These are phyloP conservation scores for Brachypodius melanocephalos DNA, from an alignment of 2,113 vertebrate genomes.

Conservation along the genomic window DNA sequence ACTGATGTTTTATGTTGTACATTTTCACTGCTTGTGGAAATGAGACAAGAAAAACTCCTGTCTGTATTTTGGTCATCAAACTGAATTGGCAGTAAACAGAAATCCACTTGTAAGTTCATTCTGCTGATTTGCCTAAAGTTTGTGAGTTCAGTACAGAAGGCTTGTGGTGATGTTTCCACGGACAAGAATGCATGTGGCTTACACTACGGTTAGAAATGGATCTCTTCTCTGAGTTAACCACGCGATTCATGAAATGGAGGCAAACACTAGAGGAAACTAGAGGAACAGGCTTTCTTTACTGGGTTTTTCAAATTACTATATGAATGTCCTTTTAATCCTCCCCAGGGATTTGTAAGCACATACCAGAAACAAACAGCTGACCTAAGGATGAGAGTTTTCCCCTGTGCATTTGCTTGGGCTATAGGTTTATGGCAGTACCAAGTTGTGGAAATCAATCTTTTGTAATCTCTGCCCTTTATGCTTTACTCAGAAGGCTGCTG, in stretches of 20 bases:
- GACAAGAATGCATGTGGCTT: not conserved
- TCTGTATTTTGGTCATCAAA: not conserved
- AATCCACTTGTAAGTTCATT: not conserved
- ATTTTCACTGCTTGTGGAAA: not conserved
- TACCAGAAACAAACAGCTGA: conserved; percentile 62
- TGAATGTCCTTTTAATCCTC: conserved; percentile 31
- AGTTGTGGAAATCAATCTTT: conserved; percentile 70
- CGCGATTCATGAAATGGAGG: not conserved
- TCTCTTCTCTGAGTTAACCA: not conserved
- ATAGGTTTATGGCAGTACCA: conserved; percentile 59
- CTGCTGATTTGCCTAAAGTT: not conserved
- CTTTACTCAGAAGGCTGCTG: conserved; percentile 54
- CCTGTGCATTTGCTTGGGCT: conserved; percentile 40
- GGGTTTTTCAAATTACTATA: not conserved
- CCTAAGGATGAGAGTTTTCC: conserved; percentile 32
- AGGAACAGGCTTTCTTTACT: not conserved
- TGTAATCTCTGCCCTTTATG: conserved; percentile 65
- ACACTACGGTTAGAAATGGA: not conserved
- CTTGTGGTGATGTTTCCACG: not conserved
- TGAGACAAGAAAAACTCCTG: not conserved
- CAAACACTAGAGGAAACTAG: not conserved
- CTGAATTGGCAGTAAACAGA: not conserved
- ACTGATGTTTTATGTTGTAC: not conserved
- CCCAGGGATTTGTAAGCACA: not conserved
- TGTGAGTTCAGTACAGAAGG: not conserved